Evolutionary conservation across 2,888 invertebrate species (phyloP).

Genomic region (Stenichneumon culpator): DNA sequence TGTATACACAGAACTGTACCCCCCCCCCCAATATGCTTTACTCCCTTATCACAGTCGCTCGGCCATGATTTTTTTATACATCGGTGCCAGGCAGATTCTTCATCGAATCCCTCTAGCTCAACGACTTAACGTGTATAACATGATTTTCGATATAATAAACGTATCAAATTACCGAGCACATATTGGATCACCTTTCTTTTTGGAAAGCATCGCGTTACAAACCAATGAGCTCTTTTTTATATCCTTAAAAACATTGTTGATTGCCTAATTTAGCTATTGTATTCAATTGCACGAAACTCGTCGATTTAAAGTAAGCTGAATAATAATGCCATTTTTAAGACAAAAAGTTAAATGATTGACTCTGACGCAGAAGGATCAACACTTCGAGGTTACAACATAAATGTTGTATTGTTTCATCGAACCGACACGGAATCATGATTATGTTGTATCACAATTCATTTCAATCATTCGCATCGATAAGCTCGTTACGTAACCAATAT

Average conservation of each 20-base stretch:
- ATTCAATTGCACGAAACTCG: constrained; percentile 12
- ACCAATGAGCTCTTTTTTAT: constrained; percentile 19
- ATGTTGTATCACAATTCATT: constrained; percentile 48
- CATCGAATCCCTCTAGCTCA: constrained; percentile 47
- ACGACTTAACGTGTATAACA: constrained; percentile 58
- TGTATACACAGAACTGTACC: constrained; percentile 30
- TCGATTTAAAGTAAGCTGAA: not conserved
- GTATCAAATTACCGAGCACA: constrained; percentile 60
- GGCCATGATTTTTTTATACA: constrained; percentile 66
- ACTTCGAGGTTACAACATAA: not conserved
- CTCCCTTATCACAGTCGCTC: constrained; percentile 59
- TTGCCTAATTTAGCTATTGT: constrained; percentile 11
- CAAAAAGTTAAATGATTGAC: too few species aligned
- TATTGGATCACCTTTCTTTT: constrained; percentile 34
- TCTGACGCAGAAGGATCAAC: too few species aligned
- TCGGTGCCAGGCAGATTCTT: constrained; percentile 40
- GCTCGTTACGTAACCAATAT: constrained; percentile 51
- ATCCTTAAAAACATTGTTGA: not conserved
- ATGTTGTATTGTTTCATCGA: not conserved
- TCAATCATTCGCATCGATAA: constrained; percentile 61
- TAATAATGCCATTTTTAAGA: too few species aligned
- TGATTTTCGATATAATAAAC: constrained; percentile 65
- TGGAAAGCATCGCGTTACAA: constrained; percentile 50
- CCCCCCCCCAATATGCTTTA: constrained; percentile 33
- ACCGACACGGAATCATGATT: not conserved